phyloP scores from a whole-genome alignment of 2,113 vertebrate genomes.

The Lates calcarifer region DNA sequence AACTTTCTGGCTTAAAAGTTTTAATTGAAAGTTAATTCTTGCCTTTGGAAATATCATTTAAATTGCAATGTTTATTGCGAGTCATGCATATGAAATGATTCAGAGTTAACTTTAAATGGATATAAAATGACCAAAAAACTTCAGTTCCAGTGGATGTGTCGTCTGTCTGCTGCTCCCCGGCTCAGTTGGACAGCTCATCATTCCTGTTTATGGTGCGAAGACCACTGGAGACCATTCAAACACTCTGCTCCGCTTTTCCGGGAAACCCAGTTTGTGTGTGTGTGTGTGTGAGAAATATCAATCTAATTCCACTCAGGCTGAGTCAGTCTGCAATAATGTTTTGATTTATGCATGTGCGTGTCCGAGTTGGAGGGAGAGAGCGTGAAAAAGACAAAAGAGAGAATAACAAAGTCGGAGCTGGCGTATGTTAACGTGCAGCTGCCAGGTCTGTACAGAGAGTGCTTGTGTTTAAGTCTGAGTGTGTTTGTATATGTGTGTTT shows the following conservation, averaged over 20 bases:
- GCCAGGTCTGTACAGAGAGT: neutral
- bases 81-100: neutral
- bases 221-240: conserved; percentile 52
- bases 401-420: conserved; percentile 16
- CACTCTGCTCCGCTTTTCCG: conserved; percentile 51
- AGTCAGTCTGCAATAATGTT: conserved; percentile 31
- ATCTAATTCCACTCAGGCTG: conserved; percentile 8
- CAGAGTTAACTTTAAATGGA: neutral
- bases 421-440: neutral
- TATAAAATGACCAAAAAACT: neutral
- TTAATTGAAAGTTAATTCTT: too few species aligned
- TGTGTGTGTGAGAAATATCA: neutral
- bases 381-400: conserved; percentile 24
- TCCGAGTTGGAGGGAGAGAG: neutral
- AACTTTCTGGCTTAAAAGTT: too few species aligned
- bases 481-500: conserved; percentile 22
- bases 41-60: neutral
- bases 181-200: conserved; percentile 42
- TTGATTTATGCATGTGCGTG: conserved; percentile 3
- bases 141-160: neutral
- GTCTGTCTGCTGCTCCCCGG: neutral
- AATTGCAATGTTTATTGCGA: neutral
- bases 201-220: conserved; percentile 27
- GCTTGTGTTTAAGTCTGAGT: neutral
- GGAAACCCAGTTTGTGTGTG: conserved; percentile 33